Conservation (phyloP, 2,888 invertebrate species). For the Andrena flavipes region DNA sequence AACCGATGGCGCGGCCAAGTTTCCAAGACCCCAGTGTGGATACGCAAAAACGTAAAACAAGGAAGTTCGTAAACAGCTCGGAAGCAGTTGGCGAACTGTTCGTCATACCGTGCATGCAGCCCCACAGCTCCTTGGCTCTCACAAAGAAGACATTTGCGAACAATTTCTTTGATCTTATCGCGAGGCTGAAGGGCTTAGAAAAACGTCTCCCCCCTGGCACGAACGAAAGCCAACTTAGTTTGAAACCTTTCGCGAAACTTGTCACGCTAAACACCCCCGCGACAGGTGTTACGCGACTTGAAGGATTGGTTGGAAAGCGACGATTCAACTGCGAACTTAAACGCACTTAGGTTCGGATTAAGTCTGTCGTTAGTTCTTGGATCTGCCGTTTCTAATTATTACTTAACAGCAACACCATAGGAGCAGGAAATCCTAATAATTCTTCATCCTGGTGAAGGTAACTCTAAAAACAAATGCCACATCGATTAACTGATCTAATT, state of each 20-base stretch:
- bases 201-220: slow-evolving; percentile 27
- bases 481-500: slow-evolving; percentile 2
- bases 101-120: slow-evolving; percentile 22
- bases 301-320: neutral
- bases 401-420: too few species aligned
- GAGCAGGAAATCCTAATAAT: too few species aligned
- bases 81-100: slow-evolving; percentile 44
- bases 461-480: neutral
- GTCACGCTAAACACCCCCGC: neutral
- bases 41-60: slow-evolving; percentile 28
- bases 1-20: slow-evolving; percentile 9
- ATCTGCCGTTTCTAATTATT: too few species aligned
- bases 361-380: too few species aligned
- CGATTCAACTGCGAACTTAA: neutral
- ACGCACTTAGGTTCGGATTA: neutral
- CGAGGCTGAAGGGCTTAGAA: slow-evolving; percentile 32
- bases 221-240: slow-evolving; percentile 20
- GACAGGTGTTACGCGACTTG: neutral
- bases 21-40: neutral
- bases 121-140: neutral
- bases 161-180: slow-evolving; percentile 58
- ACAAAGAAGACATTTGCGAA: slow-evolving; percentile 52
- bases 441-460: too few species aligned
- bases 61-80: slow-evolving; percentile 43
- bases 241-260: slow-evolving; percentile 28